Base-by-base conservation (phyloP, 2,888 invertebrate genomes). In the Hesperia comma region DNA sequence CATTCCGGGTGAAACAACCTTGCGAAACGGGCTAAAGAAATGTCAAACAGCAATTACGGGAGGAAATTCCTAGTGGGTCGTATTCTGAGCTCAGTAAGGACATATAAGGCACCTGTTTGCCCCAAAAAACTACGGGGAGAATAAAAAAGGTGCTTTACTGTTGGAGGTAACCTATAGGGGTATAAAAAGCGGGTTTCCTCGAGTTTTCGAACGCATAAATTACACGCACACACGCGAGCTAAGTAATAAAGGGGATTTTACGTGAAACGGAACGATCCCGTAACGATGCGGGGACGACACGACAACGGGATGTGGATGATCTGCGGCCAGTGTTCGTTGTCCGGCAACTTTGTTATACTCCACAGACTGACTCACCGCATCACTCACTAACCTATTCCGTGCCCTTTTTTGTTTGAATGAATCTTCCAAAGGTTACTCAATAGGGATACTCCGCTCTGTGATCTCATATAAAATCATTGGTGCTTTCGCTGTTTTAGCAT, bases 191-290 rank as follows among this genome's bases (percentile, higher is more conserved):
- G 71, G 70, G 71, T 74, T 74, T 74, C 69, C 72, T 72, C 68
- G 72, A 72, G 75, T 76, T 75, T 75, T 78, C 79, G 75, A 79
- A 77, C 72, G 77, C 79, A 79, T 82, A 82, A 78, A 85, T 84
- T 80, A 81, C 76, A 80, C 80, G 79, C 79, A 80, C 74, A 79
- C 78, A 81, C 75, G 78, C 77, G 68, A 68, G 61, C 63, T 26
- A 41, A 70, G 84, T 77, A 79, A 85, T 86, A 87, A 86, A 87
- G 79, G 78, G 79, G 81, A 81, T 83, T 87, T 87, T 88, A 87
- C 83, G 85, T 76, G 79, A 79, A 80, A 79, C 75, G 74, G 75
- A 82, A 80, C 82, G 82, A 82, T 80, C 21, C 80, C 78, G 61
- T 67, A 75, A 49, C 41, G 84, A 79, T 79, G 79, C 79, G 80